Evolutionary conservation across 1,140 invertebrate genomes (phyloP).

Genomic region (Drosophila kanapiae): DNA sequence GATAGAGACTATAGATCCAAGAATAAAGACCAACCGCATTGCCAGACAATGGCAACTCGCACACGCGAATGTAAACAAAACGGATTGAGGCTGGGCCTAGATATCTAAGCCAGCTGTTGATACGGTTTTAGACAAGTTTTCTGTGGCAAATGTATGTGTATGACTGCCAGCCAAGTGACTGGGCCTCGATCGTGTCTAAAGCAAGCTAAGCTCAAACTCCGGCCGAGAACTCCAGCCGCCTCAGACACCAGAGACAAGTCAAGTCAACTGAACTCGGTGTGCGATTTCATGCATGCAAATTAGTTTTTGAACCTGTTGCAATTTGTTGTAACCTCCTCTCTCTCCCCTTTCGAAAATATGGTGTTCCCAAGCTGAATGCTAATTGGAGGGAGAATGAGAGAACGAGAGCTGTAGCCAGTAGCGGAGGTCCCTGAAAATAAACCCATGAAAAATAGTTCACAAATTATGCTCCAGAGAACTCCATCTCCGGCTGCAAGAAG

Average conservation of each 20-base stretch:
- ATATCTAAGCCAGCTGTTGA: conserved; percentile 49
- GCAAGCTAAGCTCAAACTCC: conserved; percentile 25
- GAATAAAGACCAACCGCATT: conserved; percentile 71
- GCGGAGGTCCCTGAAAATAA: conserved; percentile 52
- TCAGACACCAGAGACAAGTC: conserved; percentile 27
- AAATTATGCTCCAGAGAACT: conserved; percentile 49
- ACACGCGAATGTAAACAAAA: conserved; percentile 31
- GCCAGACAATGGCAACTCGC: conserved; percentile 68
- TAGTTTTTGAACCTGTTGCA: conserved; percentile 82
- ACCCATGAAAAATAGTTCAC: conserved; percentile 76
- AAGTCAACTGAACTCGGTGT: conserved; percentile 54
- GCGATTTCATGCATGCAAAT: conserved; percentile 82
- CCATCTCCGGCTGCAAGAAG: conserved; percentile 27
- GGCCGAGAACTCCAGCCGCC: conserved; percentile 27
- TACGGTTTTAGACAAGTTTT: conserved; percentile 66
- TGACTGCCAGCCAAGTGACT: conserved; percentile 50
- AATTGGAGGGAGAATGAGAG: conserved; percentile 54
- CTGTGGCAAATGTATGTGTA: conserved; percentile 25
- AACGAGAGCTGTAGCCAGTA: neutral
- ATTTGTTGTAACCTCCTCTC: conserved; percentile 48
- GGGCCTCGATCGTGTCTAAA: conserved; percentile 53
- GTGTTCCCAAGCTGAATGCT: conserved; percentile 67
- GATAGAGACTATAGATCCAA: conserved; percentile 26
- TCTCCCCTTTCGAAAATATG: neutral
- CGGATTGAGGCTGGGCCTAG: conserved; percentile 51